Percentiles rank a stretch among this genome's conserved stretches.
Conservation (phyloP, 2,888 invertebrate genomes). For the Drosophila anomalata region DNA sequence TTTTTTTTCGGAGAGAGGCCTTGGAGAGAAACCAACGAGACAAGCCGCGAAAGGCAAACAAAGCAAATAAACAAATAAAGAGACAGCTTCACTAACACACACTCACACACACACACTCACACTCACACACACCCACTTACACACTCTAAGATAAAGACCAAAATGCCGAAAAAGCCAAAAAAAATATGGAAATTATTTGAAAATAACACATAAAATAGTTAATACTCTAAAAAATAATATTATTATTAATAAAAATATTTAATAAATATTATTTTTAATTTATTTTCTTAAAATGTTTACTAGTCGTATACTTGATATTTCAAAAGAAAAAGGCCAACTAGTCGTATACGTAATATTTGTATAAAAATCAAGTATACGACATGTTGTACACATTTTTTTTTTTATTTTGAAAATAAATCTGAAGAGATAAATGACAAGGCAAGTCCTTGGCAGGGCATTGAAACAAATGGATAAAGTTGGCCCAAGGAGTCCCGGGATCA, state of each 20-base stretch:
- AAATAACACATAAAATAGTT: not conserved
- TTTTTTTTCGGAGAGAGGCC: no score
- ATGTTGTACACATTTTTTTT: not conserved
- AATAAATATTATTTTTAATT: no score
- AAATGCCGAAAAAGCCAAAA: conserved; percentile 25
- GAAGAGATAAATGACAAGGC: not conserved
- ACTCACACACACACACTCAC: not conserved
- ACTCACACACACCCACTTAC: not conserved
- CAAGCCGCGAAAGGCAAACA: conserved; percentile 64
- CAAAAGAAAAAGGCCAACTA: no score
- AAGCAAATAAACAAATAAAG: conserved; percentile 36
- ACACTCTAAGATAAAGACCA: not conserved
- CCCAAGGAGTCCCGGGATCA: conserved; percentile 37
- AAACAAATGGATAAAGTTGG: conserved; percentile 67
- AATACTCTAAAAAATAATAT: not conserved
- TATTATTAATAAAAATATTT: no score
- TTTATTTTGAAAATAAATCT: not conserved
- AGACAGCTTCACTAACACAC: conserved; percentile 16
- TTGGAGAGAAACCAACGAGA: conserved; percentile 14
- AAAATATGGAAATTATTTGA: not conserved
- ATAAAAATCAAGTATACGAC: not conserved
- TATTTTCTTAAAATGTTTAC: not conserved
- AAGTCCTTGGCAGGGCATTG: conserved; percentile 18
- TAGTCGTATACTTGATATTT: not conserved
- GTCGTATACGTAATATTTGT: no score